Base-by-base conservation (phyloP, 2,888 invertebrate species). In the Taphrorychus bicolor region DNA sequence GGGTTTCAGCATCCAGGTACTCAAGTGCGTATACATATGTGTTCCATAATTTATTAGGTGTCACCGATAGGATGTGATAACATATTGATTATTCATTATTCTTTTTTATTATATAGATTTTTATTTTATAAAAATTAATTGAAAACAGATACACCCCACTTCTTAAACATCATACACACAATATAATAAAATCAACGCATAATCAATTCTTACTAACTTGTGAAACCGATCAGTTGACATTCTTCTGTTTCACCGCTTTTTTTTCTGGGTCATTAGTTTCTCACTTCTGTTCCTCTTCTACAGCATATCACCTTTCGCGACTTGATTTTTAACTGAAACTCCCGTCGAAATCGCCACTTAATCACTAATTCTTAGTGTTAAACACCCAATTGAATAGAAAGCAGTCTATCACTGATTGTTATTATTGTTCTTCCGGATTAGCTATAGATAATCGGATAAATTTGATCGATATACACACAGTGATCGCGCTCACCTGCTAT, bases 171-270 rank as follows among this genome's bases (percentile, higher is more conserved):
- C n/a, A n/a, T n/a, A n/a, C n/a, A n/a, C n/a, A n/a, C n/a, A n/a
- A n/a, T n/a, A n/a, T n/a, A n/a, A n/a, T n/a, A n/a, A n/a, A n/a
- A n/a, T n/a, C n/a, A n/a, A n/a, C n/a, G n/a, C n/a, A n/a, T n/a
- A n/a, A n/a, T n/a, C n/a, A n/a, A n/a, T n/a, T n/a, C 21, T 52
- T 52, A 54, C 68, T 41, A 23, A 69, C 69, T 69, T 69, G 64
- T 69, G 69, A 64, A 69, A 69, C 40, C 69, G 48, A 22, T 69
- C 69, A 32, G 69, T 69, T 64, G 69, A 64, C 69, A 69, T 69
- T 52, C 14, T 24, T 21, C 5, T 45, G 16, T 14, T 45, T 16
- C n/a, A n/a, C n/a, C n/a, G n/a, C 45, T 45, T 45, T n/a, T 45
- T 51, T 51, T 21, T n/a, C 51, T 51, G 21, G 19, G 19, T 51